Conservation (phyloP, 2,113 vertebrate species). For the Psammodynastes pulverulentus region DNA sequence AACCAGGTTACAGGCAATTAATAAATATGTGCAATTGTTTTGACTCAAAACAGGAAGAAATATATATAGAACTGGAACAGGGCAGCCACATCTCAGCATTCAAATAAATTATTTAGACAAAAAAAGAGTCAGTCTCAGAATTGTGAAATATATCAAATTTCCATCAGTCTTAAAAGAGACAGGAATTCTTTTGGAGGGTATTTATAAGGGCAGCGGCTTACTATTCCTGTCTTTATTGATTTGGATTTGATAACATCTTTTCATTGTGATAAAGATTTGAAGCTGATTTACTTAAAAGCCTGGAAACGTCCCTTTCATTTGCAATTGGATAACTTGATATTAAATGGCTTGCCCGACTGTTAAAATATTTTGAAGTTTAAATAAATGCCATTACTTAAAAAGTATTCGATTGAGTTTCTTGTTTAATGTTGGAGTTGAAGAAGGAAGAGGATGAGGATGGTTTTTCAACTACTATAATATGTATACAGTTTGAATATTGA, state of each 20-base stretch:
- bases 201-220: slow-evolving; percentile 8
- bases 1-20: neutral
- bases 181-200: slow-evolving; percentile 7
- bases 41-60: neutral
- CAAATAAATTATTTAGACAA: slow-evolving; percentile 12
- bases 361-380: neutral
- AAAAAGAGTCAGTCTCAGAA: neutral
- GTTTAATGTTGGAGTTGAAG: slow-evolving; percentile 9
- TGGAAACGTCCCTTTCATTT: neutral
- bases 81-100: neutral
- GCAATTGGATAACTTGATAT: neutral
- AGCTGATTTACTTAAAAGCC: slow-evolving; percentile 5
- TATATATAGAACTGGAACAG: neutral
- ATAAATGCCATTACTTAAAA: neutral
- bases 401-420: neutral
- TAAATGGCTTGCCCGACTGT: neutral
- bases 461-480: neutral
- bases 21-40: neutral
- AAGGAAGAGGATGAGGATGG: neutral
- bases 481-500: slow-evolving; percentile 2
- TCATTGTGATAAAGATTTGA: slow-evolving; percentile 14
- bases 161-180: neutral
- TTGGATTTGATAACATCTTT: slow-evolving; percentile 3
- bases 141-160: neutral
- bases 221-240: slow-evolving; percentile 13